A percentile compares a stretch with the other conserved stretches of the same genome.
Evolutionary conservation across 2,888 invertebrate genomes (phyloP).

Genomic region (Pammene aurita): DNA sequence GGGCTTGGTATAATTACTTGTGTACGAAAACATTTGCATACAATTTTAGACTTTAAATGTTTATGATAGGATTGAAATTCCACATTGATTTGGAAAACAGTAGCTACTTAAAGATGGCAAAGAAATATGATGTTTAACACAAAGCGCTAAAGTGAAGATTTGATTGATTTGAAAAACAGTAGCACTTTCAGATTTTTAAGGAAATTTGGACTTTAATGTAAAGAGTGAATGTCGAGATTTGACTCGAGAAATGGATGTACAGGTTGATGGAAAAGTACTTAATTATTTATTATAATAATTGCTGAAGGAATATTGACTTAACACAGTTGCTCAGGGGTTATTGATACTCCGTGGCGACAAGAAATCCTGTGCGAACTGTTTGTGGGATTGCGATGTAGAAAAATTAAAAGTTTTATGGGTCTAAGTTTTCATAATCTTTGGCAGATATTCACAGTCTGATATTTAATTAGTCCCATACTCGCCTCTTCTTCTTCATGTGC

Average conservation of each 20-base stretch:
- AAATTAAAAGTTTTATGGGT: too few species aligned
- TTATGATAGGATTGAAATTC: background rate
- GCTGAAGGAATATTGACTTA: constrained; percentile 8
- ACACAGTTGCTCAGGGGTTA: constrained; percentile 1
- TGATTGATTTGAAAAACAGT: background rate
- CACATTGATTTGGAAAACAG: background rate
- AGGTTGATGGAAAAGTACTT: constrained; percentile 9
- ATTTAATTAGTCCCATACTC: too few species aligned
- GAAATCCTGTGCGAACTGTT: background rate
- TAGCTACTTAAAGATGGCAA: background rate
- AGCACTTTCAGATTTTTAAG: too few species aligned
- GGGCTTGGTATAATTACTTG: constrained; percentile 18
- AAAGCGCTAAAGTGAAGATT: background rate
- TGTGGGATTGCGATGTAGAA: too few species aligned
- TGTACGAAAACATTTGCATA: background rate
- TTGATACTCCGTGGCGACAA: background rate
- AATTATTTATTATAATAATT: constrained; percentile 32
- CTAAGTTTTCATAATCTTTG: too few species aligned
- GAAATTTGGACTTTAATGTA: background rate
- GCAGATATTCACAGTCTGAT: too few species aligned
- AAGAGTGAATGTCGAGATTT: background rate
- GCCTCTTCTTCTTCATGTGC: too few species aligned
- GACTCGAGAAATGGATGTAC: background rate
- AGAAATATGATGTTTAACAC: background rate
- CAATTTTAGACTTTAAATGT: background rate